These are phyloP conservation scores for Astyanax mexicanus DNA, from an alignment of 2,797 vertebrate species.

Conservation along the genomic window DNA sequence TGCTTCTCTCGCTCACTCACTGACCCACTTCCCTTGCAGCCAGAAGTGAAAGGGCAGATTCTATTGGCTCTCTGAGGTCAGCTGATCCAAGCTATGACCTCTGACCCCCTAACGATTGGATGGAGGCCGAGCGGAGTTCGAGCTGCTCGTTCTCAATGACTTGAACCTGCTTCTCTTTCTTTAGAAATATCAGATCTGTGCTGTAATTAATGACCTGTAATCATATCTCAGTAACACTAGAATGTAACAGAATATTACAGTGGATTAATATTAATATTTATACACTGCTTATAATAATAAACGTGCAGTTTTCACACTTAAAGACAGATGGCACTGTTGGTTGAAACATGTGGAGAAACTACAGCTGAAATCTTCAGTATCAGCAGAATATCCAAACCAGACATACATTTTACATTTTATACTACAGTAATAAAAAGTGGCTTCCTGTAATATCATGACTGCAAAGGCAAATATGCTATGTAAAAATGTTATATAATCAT, in stretches of 20 bases:
- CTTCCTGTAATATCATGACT: too few relatives aligned
- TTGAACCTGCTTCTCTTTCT: neutral
- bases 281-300: too few relatives aligned
- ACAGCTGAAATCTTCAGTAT: neutral
- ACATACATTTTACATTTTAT: too few relatives aligned
- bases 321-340: constrained; percentile 19
- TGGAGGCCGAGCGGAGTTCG: neutral
- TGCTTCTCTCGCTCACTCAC: constrained; percentile 22
- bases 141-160: neutral
- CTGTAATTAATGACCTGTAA: too few relatives aligned
- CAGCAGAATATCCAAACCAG: too few relatives aligned
- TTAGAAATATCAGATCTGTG: too few relatives aligned
- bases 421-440: too few relatives aligned
- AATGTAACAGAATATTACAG: too few relatives aligned
- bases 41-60: constrained; percentile 62
- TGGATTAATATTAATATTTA: too few relatives aligned
- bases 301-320: neutral
- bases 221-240: too few relatives aligned
- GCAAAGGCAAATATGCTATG: too few relatives aligned
- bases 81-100: neutral
- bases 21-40: constrained; percentile 69
- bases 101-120: neutral
- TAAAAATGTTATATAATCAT: too few relatives aligned
- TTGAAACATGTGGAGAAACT: constrained; percentile 25
- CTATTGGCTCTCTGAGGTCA: neutral